These are phyloP conservation scores for Dryomyza anilis DNA, from an alignment of 2,888 invertebrate genomes.

Conservation along the genomic window DNA sequence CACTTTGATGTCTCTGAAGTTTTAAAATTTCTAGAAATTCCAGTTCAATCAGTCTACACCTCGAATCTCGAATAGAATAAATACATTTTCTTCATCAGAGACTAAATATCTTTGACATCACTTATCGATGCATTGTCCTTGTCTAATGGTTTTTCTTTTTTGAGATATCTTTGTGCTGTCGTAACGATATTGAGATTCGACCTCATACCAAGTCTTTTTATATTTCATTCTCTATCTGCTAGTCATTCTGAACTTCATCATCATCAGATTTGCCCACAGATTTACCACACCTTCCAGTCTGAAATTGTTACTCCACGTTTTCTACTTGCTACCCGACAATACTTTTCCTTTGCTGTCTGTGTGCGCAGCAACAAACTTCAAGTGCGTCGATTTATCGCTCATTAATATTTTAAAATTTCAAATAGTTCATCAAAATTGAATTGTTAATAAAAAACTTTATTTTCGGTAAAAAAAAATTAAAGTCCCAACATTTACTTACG, in stretches of 20 bases:
- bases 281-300: neutral
- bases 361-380: neutral
- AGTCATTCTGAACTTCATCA: neutral
- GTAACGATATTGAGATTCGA: neutral
- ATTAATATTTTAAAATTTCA: conserved; percentile 27
- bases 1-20: no score
- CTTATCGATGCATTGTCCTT: no score
- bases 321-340: no score
- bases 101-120: no score
- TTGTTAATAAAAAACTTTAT: conserved; percentile 30
- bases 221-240: neutral
- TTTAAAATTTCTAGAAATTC: no score
- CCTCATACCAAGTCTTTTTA: neutral
- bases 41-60: no score
- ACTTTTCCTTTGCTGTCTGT: neutral
- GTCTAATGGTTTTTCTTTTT: no score
- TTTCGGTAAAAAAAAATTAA: conserved; percentile 29
- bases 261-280: neutral
- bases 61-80: no score
- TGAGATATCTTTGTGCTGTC: no score
- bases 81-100: no score
- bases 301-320: no score
- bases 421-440: conserved; percentile 33
- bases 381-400: conserved; percentile 10
- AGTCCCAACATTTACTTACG: no score